Conservation (phyloP, 2,888 invertebrate genomes). For the Lepidocyrtinus sp. region DNA sequence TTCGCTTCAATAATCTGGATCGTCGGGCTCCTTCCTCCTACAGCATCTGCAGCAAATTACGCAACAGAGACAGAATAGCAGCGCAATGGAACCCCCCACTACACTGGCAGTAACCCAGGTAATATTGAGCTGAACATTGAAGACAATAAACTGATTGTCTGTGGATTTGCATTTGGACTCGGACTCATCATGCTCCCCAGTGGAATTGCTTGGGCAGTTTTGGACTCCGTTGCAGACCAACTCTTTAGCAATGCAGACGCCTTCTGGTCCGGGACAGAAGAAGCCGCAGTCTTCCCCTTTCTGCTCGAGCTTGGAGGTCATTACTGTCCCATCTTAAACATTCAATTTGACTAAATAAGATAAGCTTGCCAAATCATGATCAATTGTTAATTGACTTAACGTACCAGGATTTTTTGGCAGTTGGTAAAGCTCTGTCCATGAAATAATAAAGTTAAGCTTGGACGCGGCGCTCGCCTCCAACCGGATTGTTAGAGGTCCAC, state of each 20-base stretch:
- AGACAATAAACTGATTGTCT: conserved; percentile 68
- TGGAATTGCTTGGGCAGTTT: conserved; percentile 80
- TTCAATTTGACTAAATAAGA: no score
- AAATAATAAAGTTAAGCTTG: conserved; percentile 88
- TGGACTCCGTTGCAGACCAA: conserved; percentile 90
- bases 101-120: conserved; percentile 69
- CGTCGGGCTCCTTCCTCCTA: conserved; percentile 56
- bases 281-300: conserved; percentile 82
- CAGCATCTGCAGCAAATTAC: conserved; percentile 67
- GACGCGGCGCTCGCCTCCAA: conserved; percentile 76
- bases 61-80: conserved; percentile 66
- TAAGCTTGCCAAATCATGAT: no score
- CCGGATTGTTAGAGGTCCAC: conserved; percentile 66
- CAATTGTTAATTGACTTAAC: no score
- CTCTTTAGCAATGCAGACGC: conserved; percentile 86
- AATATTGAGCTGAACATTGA: conserved; percentile 68
- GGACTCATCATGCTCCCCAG: conserved; percentile 67
- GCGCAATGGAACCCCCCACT: conserved; percentile 65
- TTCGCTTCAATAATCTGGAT: conserved; percentile 41
- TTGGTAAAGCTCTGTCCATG: conserved; percentile 88
- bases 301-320: conserved; percentile 80
- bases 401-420: conserved; percentile 87
- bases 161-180: conserved; percentile 67
- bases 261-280: conserved; percentile 85
- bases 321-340: conserved; percentile 84